phyloP scores from a whole-genome alignment of 2,113 vertebrate species.

The Brachypodius melanocephalos region DNA sequence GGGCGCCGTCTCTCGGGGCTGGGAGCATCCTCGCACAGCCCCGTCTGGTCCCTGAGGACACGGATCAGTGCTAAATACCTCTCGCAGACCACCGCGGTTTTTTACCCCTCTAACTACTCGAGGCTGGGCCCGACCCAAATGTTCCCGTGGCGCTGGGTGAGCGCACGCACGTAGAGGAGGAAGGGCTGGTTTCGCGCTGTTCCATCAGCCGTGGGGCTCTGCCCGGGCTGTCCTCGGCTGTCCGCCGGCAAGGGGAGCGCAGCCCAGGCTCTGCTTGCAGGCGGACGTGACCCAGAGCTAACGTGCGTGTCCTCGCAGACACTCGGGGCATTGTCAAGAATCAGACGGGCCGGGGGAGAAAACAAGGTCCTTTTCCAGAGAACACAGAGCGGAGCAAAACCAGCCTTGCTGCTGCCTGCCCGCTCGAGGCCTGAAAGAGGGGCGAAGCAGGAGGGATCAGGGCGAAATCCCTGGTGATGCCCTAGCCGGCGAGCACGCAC shows the following conservation, averaged over 20 bases:
- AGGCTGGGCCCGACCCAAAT: neutral
- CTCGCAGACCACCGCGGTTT: neutral
- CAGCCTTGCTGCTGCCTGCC: neutral
- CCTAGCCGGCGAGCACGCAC: neutral
- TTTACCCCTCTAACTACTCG: neutral
- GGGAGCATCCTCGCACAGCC: neutral
- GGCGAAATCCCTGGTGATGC: accelerated
- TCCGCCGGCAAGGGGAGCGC: neutral
- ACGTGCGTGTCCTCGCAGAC: neutral
- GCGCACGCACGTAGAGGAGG: neutral
- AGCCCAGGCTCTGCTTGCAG: neutral
- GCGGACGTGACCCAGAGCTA: neutral
- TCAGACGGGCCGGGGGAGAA: neutral
- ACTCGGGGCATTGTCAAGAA: neutral
- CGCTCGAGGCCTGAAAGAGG: neutral
- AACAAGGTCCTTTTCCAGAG: neutral
- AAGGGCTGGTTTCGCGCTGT: neutral
- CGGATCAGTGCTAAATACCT: neutral
- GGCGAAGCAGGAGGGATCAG: neutral
- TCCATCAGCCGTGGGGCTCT: neutral
- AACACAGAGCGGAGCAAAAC: neutral
- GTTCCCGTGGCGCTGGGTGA: neutral
- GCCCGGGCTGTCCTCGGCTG: neutral
- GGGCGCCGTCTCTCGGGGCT: neutral
- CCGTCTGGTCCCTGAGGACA: neutral